Percentiles rank a stretch among this genome's conserved stretches.
Conservation (phyloP, 2,888 invertebrate species). For the Napeogenes inachia region DNA sequence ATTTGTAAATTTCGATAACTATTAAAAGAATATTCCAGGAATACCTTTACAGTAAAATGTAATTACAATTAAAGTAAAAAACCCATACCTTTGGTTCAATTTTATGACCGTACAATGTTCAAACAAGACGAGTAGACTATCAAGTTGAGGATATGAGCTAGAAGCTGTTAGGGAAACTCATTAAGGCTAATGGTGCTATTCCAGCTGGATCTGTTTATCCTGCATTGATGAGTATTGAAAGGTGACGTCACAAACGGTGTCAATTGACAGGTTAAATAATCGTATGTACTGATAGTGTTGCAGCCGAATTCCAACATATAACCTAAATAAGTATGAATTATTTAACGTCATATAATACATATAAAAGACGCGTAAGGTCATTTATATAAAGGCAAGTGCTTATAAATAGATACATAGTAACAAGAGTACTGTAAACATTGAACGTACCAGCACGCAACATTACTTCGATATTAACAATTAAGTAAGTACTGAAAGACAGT, state of each 20-base stretch:
- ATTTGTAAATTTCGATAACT: constrained; percentile 59
- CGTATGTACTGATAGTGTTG: constrained; percentile 39
- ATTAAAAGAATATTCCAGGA: constrained; percentile 48
- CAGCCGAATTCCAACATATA: constrained; percentile 15
- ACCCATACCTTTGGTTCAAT: no score
- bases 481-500: neutral
- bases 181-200: no score
- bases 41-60: constrained; percentile 13
- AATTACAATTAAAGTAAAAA: neutral
- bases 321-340: neutral
- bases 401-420: constrained; percentile 1
- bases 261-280: constrained; percentile 54
- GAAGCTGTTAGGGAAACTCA: no score
- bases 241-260: constrained; percentile 47
- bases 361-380: neutral
- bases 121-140: no score
- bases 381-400: neutral
- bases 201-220: no score
- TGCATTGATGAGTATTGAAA: neutral
- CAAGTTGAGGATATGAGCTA: no score
- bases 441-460: neutral
- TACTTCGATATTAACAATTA: neutral
- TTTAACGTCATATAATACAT: neutral
- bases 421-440: neutral
- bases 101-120: no score